A percentile compares a stretch with the other conserved stretches of the same genome.
Evolutionary conservation across 2,113 vertebrate species (phyloP).

Genomic region (Lampris incognitus): DNA sequence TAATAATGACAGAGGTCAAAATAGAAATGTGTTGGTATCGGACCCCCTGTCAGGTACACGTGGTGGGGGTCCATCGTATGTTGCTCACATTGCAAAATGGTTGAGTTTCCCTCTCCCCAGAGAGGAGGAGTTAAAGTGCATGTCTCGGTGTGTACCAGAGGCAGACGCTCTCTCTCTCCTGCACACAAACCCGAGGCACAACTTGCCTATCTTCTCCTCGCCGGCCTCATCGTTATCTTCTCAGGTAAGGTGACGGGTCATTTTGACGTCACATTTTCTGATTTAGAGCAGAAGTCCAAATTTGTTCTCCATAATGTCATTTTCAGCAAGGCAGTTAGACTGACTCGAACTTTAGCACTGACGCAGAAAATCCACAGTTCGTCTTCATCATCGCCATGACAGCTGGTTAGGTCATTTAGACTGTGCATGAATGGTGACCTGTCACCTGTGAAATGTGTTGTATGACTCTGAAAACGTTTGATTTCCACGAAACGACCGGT

Average conservation of each 20-base stretch:
- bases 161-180: conserved; percentile 76
- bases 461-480: background rate
- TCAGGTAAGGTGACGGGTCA: conserved; percentile 62
- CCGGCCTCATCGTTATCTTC: conserved; percentile 72
- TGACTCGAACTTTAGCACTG: no score
- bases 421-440: no score
- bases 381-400: no score
- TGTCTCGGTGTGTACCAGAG: conserved; percentile 61
- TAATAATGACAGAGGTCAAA: no score
- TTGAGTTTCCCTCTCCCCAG: conserved; percentile 54
- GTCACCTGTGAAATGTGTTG: no score
- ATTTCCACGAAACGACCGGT: conserved; percentile 2
- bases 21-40: no score
- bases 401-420: no score
- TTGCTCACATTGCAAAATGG: conserved; percentile 68
- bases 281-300: no score
- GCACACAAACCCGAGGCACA: conserved; percentile 79
- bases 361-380: no score
- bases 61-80: conserved; percentile 15
- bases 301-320: no score
- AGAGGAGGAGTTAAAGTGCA: conserved; percentile 81
- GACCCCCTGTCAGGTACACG: background rate
- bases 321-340: no score
- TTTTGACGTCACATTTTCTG: no score
- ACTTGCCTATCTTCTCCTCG: conserved; percentile 60